Percentiles rank a stretch among this genome's conserved stretches.
Evolutionary conservation across 2,797 vertebrate genomes (phyloP).

Genomic region (Nannoperca obscura): DNA sequence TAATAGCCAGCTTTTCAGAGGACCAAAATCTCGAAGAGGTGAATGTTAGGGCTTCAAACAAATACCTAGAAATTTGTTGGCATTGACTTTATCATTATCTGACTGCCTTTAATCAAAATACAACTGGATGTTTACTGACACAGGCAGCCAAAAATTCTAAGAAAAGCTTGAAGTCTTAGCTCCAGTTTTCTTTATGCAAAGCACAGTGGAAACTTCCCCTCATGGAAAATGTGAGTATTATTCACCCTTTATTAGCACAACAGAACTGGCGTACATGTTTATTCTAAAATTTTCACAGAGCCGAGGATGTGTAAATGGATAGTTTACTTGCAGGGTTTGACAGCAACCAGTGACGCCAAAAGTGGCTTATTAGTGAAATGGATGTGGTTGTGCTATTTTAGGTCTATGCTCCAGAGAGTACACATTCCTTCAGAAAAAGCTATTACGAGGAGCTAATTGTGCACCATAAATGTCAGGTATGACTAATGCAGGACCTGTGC

Average conservation of each 20-base stretch:
- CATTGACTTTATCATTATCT: constrained; percentile 1
- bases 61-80: not conserved
- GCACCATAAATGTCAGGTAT: constrained; percentile 82
- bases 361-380: constrained; percentile 79
- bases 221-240: constrained; percentile 5
- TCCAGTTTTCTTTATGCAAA: constrained; percentile 39
- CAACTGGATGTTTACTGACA: constrained; percentile 22
- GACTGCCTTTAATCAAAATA: constrained; percentile 15
- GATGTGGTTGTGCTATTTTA: constrained; percentile 79
- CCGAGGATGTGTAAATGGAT: constrained; percentile 55
- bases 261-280: constrained; percentile 47
- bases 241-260: constrained; percentile 47
- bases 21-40: constrained; percentile 38
- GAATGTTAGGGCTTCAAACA: constrained; percentile 5
- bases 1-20: constrained; percentile 34
- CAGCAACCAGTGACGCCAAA: constrained; percentile 52
- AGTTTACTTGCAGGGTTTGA: constrained; percentile 65
- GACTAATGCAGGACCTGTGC: constrained; percentile 77
- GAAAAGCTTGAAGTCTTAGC: not conserved
- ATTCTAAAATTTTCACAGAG: constrained; percentile 37
- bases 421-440: constrained; percentile 74
- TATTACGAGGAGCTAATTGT: constrained; percentile 82
- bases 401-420: constrained; percentile 72
- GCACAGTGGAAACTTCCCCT: constrained; percentile 26
- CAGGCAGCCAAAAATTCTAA: constrained; percentile 25